Evolutionary conservation across 2,888 invertebrate genomes (phyloP), one percentile per base, ranked within the genome.

Genomic region (Cheilosia urbana): DNA sequence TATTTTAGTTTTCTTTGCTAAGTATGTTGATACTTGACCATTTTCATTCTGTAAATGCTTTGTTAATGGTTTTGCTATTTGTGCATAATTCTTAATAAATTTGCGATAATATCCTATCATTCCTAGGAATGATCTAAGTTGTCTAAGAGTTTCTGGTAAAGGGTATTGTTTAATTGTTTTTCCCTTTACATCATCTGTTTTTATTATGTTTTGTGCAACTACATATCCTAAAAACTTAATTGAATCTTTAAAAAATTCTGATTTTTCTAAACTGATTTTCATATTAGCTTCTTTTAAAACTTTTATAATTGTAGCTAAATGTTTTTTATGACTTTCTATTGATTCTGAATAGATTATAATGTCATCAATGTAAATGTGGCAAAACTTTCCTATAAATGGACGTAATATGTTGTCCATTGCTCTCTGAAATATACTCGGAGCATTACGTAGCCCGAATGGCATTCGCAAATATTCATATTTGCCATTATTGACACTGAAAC

Each of bases 211-310:
- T 15, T 47, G 47, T n/a, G n/a, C 47, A 17, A 47, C 19, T 9
- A 47, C 65, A 51, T 66, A 51, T 37, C 51, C 65, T 37, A 40
- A 66, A 30, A 30, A 30, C 30, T 30, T 30, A 49, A 65, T 47
- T 65, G 30, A 65, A 49, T 49, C 47, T 27, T 34, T 11, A 11
- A 21, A 66, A 7, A 66, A 49, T 19, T 17, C 21, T 2, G 51
- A 51, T 53, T 66, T 66, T 30, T 63, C 47, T 63, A 63, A 42
- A n/a, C n/a, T n/a, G n/a, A 63, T 66, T 24, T 66, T 62, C 62
- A 62, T 62, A 62, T 62, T 62, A 11, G 45, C 62, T 45, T 62
- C 24, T 62, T 45, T 30, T 30, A 30, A 30, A 30, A 30, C 30
- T 30, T 30, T 30, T 30, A 30, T 66, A 40, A 30, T 30, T 30